Conservation (phyloP, 1,140 invertebrate species). For the Carcinoscorpius rotundicauda region DNA sequence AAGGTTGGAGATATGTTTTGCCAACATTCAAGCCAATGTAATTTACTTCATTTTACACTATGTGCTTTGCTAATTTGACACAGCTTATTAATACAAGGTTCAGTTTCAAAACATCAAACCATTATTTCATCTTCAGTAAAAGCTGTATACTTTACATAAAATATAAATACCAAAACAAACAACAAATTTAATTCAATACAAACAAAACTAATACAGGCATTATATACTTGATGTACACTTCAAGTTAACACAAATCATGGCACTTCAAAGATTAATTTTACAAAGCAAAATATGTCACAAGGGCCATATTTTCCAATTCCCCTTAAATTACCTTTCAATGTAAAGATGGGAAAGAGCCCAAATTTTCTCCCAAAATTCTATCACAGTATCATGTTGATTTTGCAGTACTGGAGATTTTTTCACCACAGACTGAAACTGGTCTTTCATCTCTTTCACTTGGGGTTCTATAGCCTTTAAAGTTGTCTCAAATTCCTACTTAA, state of each 20-base stretch:
- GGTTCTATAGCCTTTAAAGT: conserved; percentile 11
- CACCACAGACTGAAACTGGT: conserved; percentile 30
- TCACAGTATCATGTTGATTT: conserved; percentile 66
- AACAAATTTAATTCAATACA: not conserved
- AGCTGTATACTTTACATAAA: no score
- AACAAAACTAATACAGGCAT: not conserved
- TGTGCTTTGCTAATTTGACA: no score
- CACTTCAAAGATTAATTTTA: not conserved
- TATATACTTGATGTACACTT: not conserved
- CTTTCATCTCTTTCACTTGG: conserved; percentile 43
- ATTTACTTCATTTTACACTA: no score
- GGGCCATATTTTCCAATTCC: no score
- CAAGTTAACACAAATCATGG: conserved; percentile 1
- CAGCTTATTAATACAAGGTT: no score
- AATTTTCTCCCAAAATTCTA: conserved; percentile 80
- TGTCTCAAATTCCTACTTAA: conserved; percentile 15
- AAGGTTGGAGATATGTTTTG: no score
- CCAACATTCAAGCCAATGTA: no score
- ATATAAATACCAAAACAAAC: no score
- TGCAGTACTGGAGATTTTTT: conserved; percentile 77
- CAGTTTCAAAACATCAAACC: no score
- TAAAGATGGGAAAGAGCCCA: conserved; percentile 74
- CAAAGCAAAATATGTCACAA: not conserved
- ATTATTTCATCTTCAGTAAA: no score
- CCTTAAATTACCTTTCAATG: conserved; percentile 48